Percentiles rank a stretch among this genome's conserved stretches.
phyloP scores from a whole-genome alignment of 1,140 invertebrate genomes.

The Tetranychus urticae region DNA sequence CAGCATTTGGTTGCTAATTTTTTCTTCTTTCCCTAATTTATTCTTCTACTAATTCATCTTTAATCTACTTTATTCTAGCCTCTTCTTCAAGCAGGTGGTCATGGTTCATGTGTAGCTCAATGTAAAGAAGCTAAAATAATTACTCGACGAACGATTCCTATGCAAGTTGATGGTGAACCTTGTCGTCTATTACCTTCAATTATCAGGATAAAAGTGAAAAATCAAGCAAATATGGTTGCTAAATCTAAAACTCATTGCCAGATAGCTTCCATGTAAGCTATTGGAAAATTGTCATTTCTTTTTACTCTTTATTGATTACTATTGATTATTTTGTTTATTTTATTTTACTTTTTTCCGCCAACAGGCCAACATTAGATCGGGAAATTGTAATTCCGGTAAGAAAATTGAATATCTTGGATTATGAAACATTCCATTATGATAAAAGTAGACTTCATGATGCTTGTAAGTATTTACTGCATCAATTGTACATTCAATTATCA shows the following conservation, averaged over 20 bases:
- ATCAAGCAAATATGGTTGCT: slow-evolving; percentile 62
- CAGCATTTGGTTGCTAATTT: no score
- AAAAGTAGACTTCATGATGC: slow-evolving; percentile 48
- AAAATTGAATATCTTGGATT: slow-evolving; percentile 66
- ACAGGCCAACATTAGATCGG: slow-evolving; percentile 43
- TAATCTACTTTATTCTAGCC: slow-evolving; percentile 30
- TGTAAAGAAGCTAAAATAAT: slow-evolving; percentile 65
- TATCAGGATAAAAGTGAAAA: slow-evolving; percentile 56
- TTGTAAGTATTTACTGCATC: slow-evolving; percentile 19
- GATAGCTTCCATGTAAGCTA: slow-evolving; percentile 3
- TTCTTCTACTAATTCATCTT: no score
- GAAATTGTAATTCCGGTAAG: slow-evolving; percentile 46
- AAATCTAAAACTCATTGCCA: slow-evolving; percentile 25
- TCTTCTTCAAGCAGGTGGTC: slow-evolving; percentile 80
- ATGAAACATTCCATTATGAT: slow-evolving; percentile 74
- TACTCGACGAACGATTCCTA: slow-evolving; percentile 71
- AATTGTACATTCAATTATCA: not conserved
- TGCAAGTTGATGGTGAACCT: slow-evolving; percentile 86
- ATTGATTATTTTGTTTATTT: not conserved
- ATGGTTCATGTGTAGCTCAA: slow-evolving; percentile 83
- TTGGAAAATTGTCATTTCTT: not conserved
- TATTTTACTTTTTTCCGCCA: slow-evolving; percentile 25
- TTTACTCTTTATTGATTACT: not conserved
- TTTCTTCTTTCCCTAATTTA: not conserved
- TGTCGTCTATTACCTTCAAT: slow-evolving; percentile 72